Base-by-base conservation (phyloP, 1,140 invertebrate species). In the Helicoverpa zea region DNA sequence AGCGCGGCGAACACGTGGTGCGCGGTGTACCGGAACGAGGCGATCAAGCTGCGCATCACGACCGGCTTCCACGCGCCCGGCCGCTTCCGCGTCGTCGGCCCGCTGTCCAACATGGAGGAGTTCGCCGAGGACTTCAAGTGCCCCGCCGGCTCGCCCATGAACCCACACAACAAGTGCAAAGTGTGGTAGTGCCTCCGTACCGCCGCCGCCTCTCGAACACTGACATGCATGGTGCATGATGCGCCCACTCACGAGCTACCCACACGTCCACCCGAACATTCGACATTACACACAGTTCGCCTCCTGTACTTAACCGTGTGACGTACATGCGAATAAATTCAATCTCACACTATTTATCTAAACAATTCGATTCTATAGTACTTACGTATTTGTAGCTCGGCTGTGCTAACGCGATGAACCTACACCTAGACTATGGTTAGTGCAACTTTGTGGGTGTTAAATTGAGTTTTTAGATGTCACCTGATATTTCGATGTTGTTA, bases 61-160 rank as follows among this genome's bases (percentile, higher is more conserved):
- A 98, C 97, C 63, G 96, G 98, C 73, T 96, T 96, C 81, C 97
- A 98, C 89, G 98, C 97, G 18, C 98, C 98, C 0, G 97, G 97
- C 29, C 96, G 97, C 78, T 98, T 97, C 96, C 97, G 98, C 51
- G 98, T 99, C 0, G 95, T 98, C 59, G 98, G 98, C 5, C 98
- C 98, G 0, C 93, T 99, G 16, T 98, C 98, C 49, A 99, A 99
- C 91, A 97, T 98, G 95, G 96, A 97, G 66, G 97, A 98, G 76
- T 99, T 99, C 94, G 95, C 98, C 0, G 93, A 96, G 76, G 98
- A 98, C 92, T 99, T 98, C 94, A 97, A 97, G 63, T 99, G 99
- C 93, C 97, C 98, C 0, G 76, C 95, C 0, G 97, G 97, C 2
- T 97, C 97, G 0, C 96, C 96, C 43, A 99, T 99, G 98, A 99